Conservation (phyloP, 2,797 vertebrate genomes). For the Gobio occitaniae region DNA sequence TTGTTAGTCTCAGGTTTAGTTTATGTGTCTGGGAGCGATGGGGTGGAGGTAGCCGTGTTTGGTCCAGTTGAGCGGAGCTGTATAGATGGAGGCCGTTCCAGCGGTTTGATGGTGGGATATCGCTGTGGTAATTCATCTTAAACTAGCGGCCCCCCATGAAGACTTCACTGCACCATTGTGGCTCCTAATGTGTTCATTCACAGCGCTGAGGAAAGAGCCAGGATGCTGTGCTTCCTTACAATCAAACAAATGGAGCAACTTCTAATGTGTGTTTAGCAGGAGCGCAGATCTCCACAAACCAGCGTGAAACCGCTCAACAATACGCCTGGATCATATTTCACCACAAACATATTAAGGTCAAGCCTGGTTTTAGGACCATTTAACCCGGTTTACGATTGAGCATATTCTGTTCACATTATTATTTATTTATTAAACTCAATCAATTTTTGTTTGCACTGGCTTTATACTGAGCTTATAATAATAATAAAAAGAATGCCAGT, state of each 20-base stretch:
- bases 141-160: constrained; percentile 51
- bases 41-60: background rate
- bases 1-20: constrained; percentile 41
- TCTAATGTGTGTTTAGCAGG: constrained; percentile 8
- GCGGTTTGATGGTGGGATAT: constrained; percentile 39
- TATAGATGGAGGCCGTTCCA: constrained; percentile 55
- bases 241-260: constrained; percentile 18
- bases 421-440: background rate
- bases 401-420: background rate
- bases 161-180: constrained; percentile 43
- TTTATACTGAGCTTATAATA: no score
- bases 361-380: background rate
- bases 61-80: constrained; percentile 48
- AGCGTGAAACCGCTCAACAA: background rate
- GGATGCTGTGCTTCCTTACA: background rate
- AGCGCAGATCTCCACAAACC: background rate
- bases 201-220: constrained; percentile 29
- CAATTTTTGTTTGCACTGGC: no score
- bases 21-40: constrained; percentile 8
- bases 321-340: background rate
- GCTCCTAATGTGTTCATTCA: constrained; percentile 56
- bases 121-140: constrained; percentile 41
- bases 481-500: no score
- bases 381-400: no score
- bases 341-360: background rate